phyloP scores from a whole-genome alignment of 2,888 invertebrate species.

The Hirudinaria manillensis region DNA sequence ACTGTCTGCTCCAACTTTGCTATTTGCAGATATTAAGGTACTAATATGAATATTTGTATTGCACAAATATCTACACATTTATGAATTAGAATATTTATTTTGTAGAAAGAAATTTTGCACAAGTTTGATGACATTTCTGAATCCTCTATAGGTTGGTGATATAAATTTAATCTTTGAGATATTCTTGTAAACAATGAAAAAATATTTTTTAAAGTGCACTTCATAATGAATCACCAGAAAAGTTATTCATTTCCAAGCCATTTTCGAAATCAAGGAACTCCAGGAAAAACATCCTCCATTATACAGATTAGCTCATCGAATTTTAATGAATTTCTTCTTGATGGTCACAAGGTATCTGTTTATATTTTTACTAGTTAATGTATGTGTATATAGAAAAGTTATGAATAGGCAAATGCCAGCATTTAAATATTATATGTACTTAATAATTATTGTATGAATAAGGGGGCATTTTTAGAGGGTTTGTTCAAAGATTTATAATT shows the following conservation, averaged over 20 bases:
- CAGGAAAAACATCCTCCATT: background rate
- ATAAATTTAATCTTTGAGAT: background rate
- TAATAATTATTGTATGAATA: no score
- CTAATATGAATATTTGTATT: slow-evolving; percentile 6
- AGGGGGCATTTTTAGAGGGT: no score
- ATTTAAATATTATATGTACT: no score
- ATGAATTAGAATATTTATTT: background rate
- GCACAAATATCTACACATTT: background rate
- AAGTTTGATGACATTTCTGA: background rate
- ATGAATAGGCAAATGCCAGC: no score
- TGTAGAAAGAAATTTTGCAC: slow-evolving; percentile 10
- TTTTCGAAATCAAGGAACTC: slow-evolving; percentile 5
- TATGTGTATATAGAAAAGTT: no score
- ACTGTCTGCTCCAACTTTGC: background rate
- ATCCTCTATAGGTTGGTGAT: background rate
- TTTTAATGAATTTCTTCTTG: background rate
- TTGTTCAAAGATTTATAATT: background rate
- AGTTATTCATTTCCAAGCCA: background rate
- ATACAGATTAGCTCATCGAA: background rate
- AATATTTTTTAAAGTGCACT: background rate
- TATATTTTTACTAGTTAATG: no score
- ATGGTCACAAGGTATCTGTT: background rate
- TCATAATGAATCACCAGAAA: background rate
- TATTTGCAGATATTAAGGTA: slow-evolving; percentile 2
- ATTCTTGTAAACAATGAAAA: background rate